Evolutionary conservation across 2,113 vertebrate species (phyloP).

Genomic region (Phainopepla nitens): DNA sequence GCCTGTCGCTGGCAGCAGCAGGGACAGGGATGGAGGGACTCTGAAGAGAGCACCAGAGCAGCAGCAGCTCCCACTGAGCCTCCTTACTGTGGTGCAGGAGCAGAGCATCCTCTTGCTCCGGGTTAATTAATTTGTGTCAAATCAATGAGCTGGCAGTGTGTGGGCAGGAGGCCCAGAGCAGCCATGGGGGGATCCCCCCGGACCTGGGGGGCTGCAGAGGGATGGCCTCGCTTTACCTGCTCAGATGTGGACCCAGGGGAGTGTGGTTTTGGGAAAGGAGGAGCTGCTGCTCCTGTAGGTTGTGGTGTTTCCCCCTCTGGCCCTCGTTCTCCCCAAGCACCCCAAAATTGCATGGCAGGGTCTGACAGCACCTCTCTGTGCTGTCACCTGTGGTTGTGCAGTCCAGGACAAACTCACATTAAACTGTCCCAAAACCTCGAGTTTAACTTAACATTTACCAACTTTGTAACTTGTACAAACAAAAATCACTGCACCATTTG

Average conservation of each 20-base stretch:
- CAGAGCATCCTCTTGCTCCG: background rate
- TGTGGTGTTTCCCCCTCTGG: background rate
- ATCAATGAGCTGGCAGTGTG: rapidly evolving
- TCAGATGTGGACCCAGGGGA: background rate
- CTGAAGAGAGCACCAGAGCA: background rate
- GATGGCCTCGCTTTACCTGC: background rate
- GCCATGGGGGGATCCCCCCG: rapidly evolving
- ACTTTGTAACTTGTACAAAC: slow-evolving; percentile 40
- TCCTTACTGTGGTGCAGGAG: background rate
- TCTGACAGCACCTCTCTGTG: background rate
- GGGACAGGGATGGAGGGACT: background rate
- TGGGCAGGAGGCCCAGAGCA: rapidly evolving
- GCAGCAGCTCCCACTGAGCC: background rate
- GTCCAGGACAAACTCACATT: background rate
- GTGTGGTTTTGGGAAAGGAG: background rate
- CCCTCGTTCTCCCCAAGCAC: rapidly evolving
- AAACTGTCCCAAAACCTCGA: background rate
- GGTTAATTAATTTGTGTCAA: background rate
- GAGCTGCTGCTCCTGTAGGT: background rate
- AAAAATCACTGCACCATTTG: slow-evolving; percentile 16
- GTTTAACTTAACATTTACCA: background rate
- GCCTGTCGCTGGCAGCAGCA: background rate
- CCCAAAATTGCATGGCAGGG: rapidly evolving
- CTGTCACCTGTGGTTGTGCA: background rate
- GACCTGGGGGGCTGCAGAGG: background rate